Evolutionary conservation across 37 sponge, comb jelly and placozoan genomes (phyloP).

Genomic region (Spongilla lacustris): DNA sequence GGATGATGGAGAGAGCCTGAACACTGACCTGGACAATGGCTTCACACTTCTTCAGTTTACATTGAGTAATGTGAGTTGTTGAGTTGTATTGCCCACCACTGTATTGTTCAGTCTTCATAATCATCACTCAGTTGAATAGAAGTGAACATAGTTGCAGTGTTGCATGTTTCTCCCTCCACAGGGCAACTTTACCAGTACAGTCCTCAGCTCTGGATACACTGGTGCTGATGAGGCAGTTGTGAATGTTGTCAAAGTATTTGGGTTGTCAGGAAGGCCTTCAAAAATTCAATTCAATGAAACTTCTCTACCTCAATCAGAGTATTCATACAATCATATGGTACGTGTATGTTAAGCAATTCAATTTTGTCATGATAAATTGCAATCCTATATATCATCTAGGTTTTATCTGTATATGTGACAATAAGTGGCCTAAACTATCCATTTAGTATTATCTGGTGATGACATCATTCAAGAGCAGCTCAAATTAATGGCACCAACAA

Average conservation of each 20-base stretch:
- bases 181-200: not conserved
- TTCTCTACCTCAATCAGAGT: no score
- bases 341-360: not conserved
- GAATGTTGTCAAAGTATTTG: not conserved
- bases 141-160: no score
- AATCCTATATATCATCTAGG: not conserved
- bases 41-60: conserved; percentile 17
- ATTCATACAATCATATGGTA: no score
- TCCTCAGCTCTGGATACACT: not conserved
- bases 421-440: conserved; percentile 16
- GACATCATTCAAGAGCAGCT: no score
- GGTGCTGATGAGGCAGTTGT: not conserved
- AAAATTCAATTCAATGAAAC: not conserved
- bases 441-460: not conserved
- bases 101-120: not conserved
- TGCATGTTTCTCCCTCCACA: no score
- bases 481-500: no score
- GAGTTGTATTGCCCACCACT: no score
- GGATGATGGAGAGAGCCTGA: conserved; percentile 71
- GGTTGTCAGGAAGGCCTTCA: not conserved
- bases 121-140: no score
- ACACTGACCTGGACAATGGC: conserved; percentile 3
- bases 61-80: not conserved
- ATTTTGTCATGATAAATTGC: no score
- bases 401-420: not conserved